These are phyloP conservation scores for Brachypalpus laphriformis DNA, from an alignment of 2,888 invertebrate genomes.

Conservation along the genomic window DNA sequence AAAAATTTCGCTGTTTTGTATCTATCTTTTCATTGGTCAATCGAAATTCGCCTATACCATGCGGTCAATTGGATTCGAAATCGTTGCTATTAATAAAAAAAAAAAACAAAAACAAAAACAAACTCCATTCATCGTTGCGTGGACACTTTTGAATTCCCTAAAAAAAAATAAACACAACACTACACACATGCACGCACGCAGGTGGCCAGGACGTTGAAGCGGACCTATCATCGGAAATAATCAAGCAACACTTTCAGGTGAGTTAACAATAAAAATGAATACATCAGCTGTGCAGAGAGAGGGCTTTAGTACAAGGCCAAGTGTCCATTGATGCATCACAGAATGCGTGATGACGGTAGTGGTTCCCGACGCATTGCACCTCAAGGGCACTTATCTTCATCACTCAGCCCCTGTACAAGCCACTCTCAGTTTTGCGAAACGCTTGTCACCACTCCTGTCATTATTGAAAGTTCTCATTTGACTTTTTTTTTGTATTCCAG, in stretches of 20 bases:
- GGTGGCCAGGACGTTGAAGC: constrained; percentile 83
- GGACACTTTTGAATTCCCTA: constrained; percentile 28
- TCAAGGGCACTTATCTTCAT: constrained; percentile 39
- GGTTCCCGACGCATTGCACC: constrained; percentile 49
- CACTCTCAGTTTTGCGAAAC: constrained; percentile 51
- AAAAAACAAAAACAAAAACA: constrained; percentile 20
- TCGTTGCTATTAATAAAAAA: constrained; percentile 33
- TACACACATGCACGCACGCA: constrained; percentile 76
- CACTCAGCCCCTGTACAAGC: not conserved
- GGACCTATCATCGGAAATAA: constrained; percentile 83
- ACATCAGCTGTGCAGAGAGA: not conserved
- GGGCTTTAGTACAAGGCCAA: constrained; percentile 28
- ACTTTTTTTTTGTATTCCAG: constrained; percentile 83
- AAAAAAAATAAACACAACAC: constrained; percentile 54
- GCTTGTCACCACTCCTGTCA: constrained; percentile 40
- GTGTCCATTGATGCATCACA: constrained; percentile 28
- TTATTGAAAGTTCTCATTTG: constrained; percentile 46
- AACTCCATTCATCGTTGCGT: constrained; percentile 38
- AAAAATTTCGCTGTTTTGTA: constrained; percentile 54
- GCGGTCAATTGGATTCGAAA: constrained; percentile 63
- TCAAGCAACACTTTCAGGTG: constrained; percentile 83
- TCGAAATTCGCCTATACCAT: constrained; percentile 58
- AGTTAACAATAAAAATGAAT: constrained; percentile 75
- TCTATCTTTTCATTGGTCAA: constrained; percentile 69
- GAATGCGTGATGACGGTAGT: constrained; percentile 15